Percentiles rank a stretch among this genome's conserved stretches.
These are phyloP conservation scores for Amiota mariae DNA, from an alignment of 2,888 invertebrate genomes.

Conservation along the genomic window DNA sequence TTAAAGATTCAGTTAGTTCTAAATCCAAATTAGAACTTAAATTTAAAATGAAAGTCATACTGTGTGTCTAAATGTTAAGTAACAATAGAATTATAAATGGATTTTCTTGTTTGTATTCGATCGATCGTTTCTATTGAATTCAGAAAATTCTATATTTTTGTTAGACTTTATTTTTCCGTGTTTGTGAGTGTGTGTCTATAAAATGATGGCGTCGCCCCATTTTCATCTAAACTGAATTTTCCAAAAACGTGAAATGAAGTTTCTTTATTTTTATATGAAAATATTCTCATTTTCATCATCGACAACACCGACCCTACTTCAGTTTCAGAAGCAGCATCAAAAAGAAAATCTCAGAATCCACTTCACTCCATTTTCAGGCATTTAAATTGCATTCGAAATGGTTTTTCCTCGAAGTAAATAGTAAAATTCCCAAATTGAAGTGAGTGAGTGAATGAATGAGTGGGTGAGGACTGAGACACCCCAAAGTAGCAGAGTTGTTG, in stretches of 20 bases:
- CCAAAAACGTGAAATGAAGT: background rate
- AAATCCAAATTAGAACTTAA: no score
- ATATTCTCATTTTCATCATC: background rate
- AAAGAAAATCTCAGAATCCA: background rate
- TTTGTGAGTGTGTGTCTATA: no score
- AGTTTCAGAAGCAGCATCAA: no score
- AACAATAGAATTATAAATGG: conserved; percentile 21
- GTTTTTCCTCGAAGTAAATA: background rate
- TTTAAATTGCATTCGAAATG: conserved; percentile 29
- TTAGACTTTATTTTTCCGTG: no score
- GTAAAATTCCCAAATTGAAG: background rate
- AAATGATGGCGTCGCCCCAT: background rate
- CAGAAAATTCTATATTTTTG: no score
- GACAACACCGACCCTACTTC: background rate
- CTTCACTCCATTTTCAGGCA: background rate
- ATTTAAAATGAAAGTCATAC: no score
- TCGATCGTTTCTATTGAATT: no score
- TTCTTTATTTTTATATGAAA: conserved; percentile 3
- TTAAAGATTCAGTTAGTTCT: no score
- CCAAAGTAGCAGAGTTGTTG: no score
- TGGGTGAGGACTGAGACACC: background rate
- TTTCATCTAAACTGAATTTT: background rate
- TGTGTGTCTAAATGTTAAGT: no score
- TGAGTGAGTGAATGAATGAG: background rate
- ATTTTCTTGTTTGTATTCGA: background rate